Evolutionary conservation across 2,888 invertebrate species (phyloP).

Genomic region (Alviniconcha strummeri): DNA sequence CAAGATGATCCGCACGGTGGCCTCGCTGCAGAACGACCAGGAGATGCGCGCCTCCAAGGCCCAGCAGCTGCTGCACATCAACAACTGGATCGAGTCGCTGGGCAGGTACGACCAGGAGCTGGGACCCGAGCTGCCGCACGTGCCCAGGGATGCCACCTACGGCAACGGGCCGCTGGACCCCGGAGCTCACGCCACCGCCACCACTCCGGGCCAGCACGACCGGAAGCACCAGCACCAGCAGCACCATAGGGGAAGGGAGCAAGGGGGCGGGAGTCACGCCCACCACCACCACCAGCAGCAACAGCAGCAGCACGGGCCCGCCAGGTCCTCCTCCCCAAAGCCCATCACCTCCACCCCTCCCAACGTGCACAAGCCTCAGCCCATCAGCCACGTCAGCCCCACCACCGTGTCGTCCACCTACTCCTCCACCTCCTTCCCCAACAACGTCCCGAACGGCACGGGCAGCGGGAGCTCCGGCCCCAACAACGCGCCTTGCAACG

Average conservation of each 20-base stretch:
- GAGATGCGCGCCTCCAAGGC: constrained; percentile 42
- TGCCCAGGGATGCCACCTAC: background rate
- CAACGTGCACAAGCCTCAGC: constrained; percentile 60
- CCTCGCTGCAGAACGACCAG: constrained; percentile 38
- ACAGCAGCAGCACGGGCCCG: background rate
- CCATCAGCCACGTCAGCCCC: constrained; percentile 45
- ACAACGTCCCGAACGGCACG: background rate
- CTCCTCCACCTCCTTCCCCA: constrained; percentile 12
- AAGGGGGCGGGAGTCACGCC: background rate
- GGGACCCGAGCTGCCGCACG: constrained; percentile 12
- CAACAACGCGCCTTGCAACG: background rate
- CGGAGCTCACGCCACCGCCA: background rate
- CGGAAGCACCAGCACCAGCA: background rate
- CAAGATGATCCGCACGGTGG: constrained; percentile 47
- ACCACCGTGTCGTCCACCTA: constrained; percentile 22
- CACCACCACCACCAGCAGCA: background rate
- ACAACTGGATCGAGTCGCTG: constrained; percentile 53
- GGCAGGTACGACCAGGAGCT: constrained; percentile 44
- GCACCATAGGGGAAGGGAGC: background rate
- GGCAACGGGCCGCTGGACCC: background rate
- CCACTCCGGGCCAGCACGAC: background rate
- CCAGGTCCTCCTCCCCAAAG: constrained; percentile 56
- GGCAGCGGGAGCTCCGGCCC: background rate
- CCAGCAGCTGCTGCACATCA: constrained; percentile 50
- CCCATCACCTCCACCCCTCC: constrained; percentile 63